Conservation (phyloP, 2,797 vertebrate species). For the Perdix hodgsoniae region DNA sequence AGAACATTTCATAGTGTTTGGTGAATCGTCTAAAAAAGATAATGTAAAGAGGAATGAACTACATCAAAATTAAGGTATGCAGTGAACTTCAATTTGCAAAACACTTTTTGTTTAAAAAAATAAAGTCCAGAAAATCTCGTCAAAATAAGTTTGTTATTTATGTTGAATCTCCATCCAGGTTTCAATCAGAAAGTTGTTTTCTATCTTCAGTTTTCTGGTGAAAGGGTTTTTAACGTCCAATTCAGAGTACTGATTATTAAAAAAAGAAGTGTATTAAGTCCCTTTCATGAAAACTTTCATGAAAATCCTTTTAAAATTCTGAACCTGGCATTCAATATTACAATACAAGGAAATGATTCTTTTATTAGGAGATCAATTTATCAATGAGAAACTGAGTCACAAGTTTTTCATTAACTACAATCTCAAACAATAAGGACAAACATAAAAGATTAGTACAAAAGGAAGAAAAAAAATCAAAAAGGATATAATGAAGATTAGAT, state of each 20-base stretch:
- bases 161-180: background rate
- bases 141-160: background rate
- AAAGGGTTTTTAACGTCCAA: background rate
- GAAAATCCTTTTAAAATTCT: background rate
- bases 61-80: background rate
- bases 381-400: background rate
- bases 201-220: background rate
- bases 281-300: background rate
- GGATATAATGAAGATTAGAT: background rate
- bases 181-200: background rate
- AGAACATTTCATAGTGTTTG: background rate
- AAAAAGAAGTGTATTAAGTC: background rate
- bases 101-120: background rate
- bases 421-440: background rate
- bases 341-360: background rate
- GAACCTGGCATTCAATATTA: background rate
- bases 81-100: background rate
- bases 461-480: background rate
- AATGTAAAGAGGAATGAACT: background rate
- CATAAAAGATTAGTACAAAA: background rate
- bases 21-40: background rate
- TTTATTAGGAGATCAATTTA: background rate
- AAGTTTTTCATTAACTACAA: background rate
- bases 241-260: background rate
- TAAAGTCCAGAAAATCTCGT: background rate